Evolutionary conservation across 1,140 invertebrate species (phyloP), one percentile per base, ranked within the genome.

Genomic region (Riptortus pedestris): DNA sequence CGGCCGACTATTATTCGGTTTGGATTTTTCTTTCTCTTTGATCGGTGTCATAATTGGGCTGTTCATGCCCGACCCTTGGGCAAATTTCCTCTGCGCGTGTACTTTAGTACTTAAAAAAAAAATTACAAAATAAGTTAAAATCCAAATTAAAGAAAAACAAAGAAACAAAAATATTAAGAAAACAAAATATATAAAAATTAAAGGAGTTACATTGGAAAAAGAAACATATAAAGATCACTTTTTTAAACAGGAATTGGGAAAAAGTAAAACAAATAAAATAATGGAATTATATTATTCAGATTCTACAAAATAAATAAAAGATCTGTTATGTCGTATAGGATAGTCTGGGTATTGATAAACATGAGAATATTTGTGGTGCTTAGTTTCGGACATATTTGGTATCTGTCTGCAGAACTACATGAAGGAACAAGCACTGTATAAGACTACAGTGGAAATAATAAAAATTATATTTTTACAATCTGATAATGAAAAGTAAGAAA

Each of bases 81-180:
- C 90, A 81, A 94, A 94, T 76, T 94, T 94, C 66, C 91, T 79
- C 74, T 94, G 91, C 33, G 91, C 91, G 73, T 90, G 88, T 62
- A 91, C 85, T 79, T 86, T 86, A 24, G 83, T 84, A 28, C 60
- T 61, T 20, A 20, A 45, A 27, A 24, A 47, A 24, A 9, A 9
- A 27, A 27, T 26, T 2, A 26, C 18, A 18, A 26, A 45, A 60
- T 18, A 16, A 18, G 1, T 4, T 11, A n/a, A 43, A 43, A 43
- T 7, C 16, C 7, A 2, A 60, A 20, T 4, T 5, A 14, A 38
- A 22, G 9, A 60, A 26, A 43, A 27, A 18, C 4, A 22, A 33
- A 11, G 4, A 43, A 33, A 20, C n/a, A 22, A 33, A 26, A 29
- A 9, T 7, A 22, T 58, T 52, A 14, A 9, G 11, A 14, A 9